Conservation (phyloP, 2,888 invertebrate genomes). For the Oscheius sp. region DNA sequence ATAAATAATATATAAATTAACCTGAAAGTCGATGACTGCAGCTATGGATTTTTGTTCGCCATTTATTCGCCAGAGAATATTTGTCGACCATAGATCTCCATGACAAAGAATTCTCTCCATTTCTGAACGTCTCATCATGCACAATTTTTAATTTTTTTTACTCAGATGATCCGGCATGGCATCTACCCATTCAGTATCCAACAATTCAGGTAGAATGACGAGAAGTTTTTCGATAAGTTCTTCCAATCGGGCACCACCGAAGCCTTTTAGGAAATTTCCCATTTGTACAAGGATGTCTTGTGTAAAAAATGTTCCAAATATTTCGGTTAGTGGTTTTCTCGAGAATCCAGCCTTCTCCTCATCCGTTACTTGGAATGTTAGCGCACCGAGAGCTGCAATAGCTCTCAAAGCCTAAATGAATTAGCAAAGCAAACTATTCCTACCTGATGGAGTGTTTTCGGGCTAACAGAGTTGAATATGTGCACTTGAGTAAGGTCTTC, state of each 20-base stretch:
- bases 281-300: not conserved
- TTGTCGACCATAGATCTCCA: constrained; percentile 27
- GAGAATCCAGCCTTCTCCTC: constrained; percentile 17
- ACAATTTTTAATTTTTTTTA: too few relatives aligned
- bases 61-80: constrained; percentile 6
- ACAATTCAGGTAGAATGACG: not conserved
- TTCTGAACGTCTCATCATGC: constrained; percentile 4
- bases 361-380: constrained; percentile 8
- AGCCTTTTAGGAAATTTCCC: constrained; percentile 5
- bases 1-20: not conserved
- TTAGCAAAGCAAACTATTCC: not conserved
- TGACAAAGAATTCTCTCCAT: constrained; percentile 19
- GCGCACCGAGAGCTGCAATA: constrained; percentile 10
- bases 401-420: constrained; percentile 1
- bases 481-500: constrained; percentile 21
- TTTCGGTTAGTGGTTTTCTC: constrained; percentile 13
- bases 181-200: constrained; percentile 4
- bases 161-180: constrained; percentile 7
- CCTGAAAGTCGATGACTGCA: constrained; percentile 24
- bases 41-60: constrained; percentile 3
- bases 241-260: constrained; percentile 16
- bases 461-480: constrained; percentile 1
- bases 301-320: constrained; percentile 25
- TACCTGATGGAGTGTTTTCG: constrained; percentile 7
- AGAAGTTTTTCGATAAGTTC: constrained; percentile 1